Percentiles rank a stretch among this genome's conserved stretches.
phyloP scores from a whole-genome alignment of 2,113 vertebrate species.

The Myiozetetes cayanensis region DNA sequence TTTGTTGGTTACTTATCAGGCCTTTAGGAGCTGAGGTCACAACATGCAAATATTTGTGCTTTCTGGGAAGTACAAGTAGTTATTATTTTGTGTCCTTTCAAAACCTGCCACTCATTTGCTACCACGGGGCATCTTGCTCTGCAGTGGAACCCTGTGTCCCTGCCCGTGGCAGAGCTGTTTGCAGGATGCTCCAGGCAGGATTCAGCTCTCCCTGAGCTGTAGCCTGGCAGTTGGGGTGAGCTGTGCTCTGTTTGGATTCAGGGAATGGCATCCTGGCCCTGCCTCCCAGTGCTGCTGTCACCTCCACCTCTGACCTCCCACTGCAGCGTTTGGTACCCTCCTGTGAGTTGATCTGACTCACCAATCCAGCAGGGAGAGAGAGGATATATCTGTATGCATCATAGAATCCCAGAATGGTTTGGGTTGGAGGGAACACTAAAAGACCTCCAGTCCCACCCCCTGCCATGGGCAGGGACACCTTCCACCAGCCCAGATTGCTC shows the following conservation, averaged over 20 bases:
- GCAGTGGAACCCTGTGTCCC: background rate
- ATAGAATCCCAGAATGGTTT: background rate
- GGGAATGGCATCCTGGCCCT: background rate
- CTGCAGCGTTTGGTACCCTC: background rate
- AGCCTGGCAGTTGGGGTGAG: background rate
- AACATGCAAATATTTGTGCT: background rate
- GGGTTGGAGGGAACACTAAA: background rate
- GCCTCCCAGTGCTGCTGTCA: background rate
- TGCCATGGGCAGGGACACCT: background rate
- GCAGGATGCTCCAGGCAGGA: fast-evolving
- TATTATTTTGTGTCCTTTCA: background rate
- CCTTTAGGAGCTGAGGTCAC: background rate
- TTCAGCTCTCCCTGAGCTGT: background rate
- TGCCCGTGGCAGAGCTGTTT: fast-evolving
- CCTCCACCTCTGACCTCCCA: background rate
- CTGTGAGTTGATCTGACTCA: fast-evolving
- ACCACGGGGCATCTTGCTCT: fast-evolving
- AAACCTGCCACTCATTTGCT: background rate
- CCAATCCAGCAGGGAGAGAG: background rate
- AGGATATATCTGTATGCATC: too few relatives aligned
- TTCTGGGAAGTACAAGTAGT: background rate
- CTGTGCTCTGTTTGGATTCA: background rate
- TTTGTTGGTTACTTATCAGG: background rate
- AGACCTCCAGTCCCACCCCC: fast-evolving
- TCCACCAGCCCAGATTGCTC: background rate